phyloP scores from a whole-genome alignment of 1,140 invertebrate genomes.

The Aleiodes sp. region DNA sequence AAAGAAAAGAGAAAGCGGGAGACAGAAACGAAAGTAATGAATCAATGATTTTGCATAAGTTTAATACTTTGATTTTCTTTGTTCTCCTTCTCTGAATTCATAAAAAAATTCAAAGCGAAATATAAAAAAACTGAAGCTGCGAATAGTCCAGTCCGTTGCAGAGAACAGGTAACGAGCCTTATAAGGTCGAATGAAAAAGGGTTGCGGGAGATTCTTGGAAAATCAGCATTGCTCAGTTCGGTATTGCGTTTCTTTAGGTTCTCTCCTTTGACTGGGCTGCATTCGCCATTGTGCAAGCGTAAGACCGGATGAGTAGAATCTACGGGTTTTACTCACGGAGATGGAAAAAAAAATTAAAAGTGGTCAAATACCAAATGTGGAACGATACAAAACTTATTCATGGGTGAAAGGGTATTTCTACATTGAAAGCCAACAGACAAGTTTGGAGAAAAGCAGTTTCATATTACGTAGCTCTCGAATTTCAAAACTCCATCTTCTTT shows the following conservation, averaged over 20 bases:
- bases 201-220: constrained; percentile 27
- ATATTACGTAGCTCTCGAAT: too few relatives aligned
- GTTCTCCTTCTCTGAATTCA: not conserved
- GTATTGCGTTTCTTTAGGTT: constrained; percentile 7
- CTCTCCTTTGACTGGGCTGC: not conserved
- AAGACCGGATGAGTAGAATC: not conserved
- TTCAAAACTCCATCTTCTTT: too few relatives aligned
- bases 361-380: not conserved
- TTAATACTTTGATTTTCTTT: not conserved
- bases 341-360: not conserved
- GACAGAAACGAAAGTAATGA: not conserved
- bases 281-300: not conserved
- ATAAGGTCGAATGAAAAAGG: constrained; percentile 18
- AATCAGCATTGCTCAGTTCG: constrained; percentile 2
- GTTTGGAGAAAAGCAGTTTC: too few relatives aligned
- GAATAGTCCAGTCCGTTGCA: constrained; percentile 9
- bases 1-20: not conserved
- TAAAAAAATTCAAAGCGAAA: not conserved
- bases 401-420: too few relatives aligned
- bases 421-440: too few relatives aligned
- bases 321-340: constrained; percentile 6
- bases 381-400: too few relatives aligned
- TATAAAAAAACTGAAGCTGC: not conserved
- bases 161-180: too few relatives aligned
- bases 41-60: not conserved